These are phyloP conservation scores for Damaliscus lunatus DNA, from an alignment of 2,113 vertebrate genomes.

Conservation along the genomic window DNA sequence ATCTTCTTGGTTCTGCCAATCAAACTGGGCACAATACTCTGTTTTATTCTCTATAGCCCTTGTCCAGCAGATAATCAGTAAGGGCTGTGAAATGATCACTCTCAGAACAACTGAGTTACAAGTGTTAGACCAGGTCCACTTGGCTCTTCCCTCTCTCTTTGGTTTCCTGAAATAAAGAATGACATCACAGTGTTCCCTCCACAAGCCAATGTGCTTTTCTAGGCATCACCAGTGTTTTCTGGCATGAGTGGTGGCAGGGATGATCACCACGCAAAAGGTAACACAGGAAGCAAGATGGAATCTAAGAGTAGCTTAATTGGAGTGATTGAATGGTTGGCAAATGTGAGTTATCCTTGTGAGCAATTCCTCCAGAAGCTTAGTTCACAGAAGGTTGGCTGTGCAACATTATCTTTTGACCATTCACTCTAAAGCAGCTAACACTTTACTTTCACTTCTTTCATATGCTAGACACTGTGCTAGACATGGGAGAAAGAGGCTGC, in stretches of 20 bases:
- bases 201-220: background rate
- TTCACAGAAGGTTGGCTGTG: background rate
- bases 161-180: background rate
- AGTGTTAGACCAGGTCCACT: background rate
- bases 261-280: background rate
- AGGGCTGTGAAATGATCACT: background rate
- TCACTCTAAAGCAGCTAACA: background rate
- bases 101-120: background rate
- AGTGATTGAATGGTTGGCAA: background rate
- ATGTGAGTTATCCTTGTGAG: background rate
- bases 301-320: background rate
- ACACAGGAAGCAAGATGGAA: background rate
- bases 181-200: background rate
- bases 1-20: background rate
- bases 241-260: background rate
- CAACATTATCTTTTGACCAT: conserved; percentile 2
- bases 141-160: background rate
- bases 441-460: background rate
- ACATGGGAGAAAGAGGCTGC: background rate
- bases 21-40: background rate
- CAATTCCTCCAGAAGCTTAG: background rate
- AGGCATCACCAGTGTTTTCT: background rate
- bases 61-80: background rate
- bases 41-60: background rate
- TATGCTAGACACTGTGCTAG: background rate